phyloP scores from a whole-genome alignment of 2,113 vertebrate genomes.

The Eurypyga helias region DNA sequence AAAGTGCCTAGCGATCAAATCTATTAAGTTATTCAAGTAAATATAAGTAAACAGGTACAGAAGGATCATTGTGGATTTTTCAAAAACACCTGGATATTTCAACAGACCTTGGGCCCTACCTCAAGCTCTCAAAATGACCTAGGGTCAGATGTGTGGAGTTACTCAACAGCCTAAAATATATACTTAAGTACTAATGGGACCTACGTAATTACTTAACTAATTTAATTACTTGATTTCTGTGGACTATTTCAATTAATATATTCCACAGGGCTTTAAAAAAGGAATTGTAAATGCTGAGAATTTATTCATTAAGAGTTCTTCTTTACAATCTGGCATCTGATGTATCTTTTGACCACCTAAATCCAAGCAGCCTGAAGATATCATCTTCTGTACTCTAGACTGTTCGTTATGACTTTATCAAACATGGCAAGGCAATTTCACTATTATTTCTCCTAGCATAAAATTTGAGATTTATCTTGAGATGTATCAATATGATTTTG shows the following conservation, averaged over 20 bases:
- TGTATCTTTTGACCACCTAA: not conserved
- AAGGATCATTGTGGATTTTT: not conserved
- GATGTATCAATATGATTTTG: not conserved
- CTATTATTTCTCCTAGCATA: not conserved
- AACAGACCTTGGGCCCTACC: not conserved
- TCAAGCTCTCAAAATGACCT: not conserved
- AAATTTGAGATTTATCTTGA: conserved; percentile 9
- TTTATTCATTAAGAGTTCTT: not conserved
- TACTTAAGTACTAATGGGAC: not conserved
- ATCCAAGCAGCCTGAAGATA: not conserved
- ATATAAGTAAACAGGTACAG: not conserved
- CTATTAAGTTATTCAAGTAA: not conserved
- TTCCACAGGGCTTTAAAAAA: conserved; percentile 17
- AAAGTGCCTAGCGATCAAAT: not conserved
- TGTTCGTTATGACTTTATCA: not conserved
- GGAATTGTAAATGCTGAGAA: not conserved
- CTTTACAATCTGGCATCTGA: not conserved
- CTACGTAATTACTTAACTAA: conserved; percentile 2
- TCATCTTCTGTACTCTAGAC: not conserved
- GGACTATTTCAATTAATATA: conserved; percentile 8
- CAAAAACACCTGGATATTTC: not conserved
- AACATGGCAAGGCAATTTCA: not conserved
- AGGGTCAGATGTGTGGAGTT: not conserved
- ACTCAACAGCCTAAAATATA: not conserved
- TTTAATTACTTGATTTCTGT: not conserved